Percentiles rank a stretch among this genome's conserved stretches.
Conservation (phyloP, 2,888 invertebrate genomes). For the Epistrophe eligans region DNA sequence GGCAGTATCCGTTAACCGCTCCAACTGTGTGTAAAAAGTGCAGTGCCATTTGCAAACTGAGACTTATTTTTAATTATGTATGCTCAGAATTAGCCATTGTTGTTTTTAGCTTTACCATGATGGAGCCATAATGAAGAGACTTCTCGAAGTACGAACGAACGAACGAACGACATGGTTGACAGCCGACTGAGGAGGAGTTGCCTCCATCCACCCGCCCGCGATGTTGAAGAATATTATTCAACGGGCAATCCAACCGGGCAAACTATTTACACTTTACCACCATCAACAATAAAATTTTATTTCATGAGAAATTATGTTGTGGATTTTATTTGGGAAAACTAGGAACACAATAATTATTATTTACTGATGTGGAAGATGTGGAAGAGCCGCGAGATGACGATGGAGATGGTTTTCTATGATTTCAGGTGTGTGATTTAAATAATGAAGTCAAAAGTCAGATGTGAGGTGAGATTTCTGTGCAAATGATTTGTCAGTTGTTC, state of each 20-base stretch:
- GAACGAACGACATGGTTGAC: conserved; percentile 57
- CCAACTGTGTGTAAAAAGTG: conserved; percentile 15
- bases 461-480: conserved; percentile 5
- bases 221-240: conserved; percentile 1
- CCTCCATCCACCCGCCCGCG: background rate
- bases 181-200: conserved; percentile 40
- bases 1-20: conserved; percentile 42
- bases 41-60: conserved; percentile 62
- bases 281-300: conserved; percentile 52
- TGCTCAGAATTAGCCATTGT: conserved; percentile 58
- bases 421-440: conserved; percentile 24
- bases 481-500: conserved; percentile 60
- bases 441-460: conserved; percentile 10
- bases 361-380: conserved; percentile 40
- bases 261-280: conserved; percentile 57
- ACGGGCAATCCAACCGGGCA: conserved; percentile 34
- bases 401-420: background rate
- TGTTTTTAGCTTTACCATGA: conserved; percentile 25
- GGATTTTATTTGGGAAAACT: conserved; percentile 21
- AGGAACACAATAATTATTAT: conserved; percentile 30
- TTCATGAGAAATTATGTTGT: conserved; percentile 61
- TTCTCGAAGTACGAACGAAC: conserved; percentile 12
- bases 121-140: conserved; percentile 31
- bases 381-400: background rate
- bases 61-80: conserved; percentile 66